These are phyloP conservation scores for Mactra quadrangularis DNA, from an alignment of 1,140 invertebrate species.

Conservation along the genomic window DNA sequence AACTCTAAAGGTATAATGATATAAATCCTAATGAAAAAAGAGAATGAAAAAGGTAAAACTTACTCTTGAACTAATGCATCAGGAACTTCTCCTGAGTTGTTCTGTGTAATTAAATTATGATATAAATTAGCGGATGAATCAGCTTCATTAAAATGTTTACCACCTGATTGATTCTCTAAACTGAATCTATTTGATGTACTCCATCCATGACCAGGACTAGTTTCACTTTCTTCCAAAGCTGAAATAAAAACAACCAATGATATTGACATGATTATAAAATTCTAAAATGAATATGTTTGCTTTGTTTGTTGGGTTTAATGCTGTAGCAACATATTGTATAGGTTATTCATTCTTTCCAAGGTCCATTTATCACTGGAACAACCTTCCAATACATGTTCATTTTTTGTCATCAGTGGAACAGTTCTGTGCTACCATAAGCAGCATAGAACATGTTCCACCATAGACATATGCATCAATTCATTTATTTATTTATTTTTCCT, in stretches of 20 bases:
- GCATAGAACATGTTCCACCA: no score
- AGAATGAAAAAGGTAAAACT: slow-evolving; percentile 16
- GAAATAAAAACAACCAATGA: not conserved
- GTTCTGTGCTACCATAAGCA: not conserved
- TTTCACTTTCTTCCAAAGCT: slow-evolving; percentile 47
- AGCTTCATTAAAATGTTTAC: slow-evolving; percentile 9
- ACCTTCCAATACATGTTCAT: not conserved
- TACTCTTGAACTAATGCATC: slow-evolving; percentile 49
- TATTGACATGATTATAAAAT: not conserved
- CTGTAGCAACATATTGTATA: no score
- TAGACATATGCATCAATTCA: not conserved
- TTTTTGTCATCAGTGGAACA: not conserved
- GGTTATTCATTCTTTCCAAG: not conserved
- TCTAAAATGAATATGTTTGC: no score
- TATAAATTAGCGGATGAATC: slow-evolving; percentile 17
- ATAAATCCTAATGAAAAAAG: no score
- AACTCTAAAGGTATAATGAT: no score
- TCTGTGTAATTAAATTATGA: slow-evolving; percentile 43
- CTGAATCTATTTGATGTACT: slow-evolving; percentile 21
- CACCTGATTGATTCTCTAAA: slow-evolving; percentile 2
- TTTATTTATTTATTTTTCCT: not conserved
- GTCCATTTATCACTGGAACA: not conserved
- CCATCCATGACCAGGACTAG: slow-evolving; percentile 47
- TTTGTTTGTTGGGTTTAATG: no score
- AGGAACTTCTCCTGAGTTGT: slow-evolving; percentile 40